Evolutionary conservation across 2,888 invertebrate genomes (phyloP).

Genomic region (Cyclophora punctaria): DNA sequence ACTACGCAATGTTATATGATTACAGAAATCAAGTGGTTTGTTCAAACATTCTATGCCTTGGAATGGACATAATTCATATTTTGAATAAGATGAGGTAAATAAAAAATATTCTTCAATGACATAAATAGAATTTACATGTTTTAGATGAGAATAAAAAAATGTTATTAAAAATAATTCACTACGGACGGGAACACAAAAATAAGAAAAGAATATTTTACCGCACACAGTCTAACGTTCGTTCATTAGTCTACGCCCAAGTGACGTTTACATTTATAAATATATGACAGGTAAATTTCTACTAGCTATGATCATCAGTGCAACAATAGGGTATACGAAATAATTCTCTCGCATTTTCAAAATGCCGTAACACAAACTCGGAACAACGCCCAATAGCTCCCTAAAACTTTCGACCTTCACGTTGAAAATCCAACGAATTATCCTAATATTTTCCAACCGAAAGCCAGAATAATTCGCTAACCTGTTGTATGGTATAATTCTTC

Average conservation of each 20-base stretch:
- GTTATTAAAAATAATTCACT: constrained; percentile 52
- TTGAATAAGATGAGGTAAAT: constrained; percentile 17
- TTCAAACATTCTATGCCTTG: constrained; percentile 43
- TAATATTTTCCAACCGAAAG: constrained; percentile 13
- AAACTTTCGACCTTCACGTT: constrained; percentile 14
- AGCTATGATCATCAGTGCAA: constrained; percentile 11
- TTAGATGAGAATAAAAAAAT: constrained; percentile 34
- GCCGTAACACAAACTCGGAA: constrained; percentile 3
- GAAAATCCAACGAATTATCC: constrained; percentile 16
- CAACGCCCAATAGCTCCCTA: constrained; percentile 3
- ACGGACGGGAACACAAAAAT: constrained; percentile 71
- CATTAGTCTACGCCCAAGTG: no score
- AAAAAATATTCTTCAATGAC: constrained; percentile 14
- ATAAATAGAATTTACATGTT: constrained; percentile 36
- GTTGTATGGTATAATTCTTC: constrained; percentile 34
- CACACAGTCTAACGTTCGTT: not conserved
- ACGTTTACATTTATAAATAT: no score
- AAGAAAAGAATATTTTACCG: constrained; percentile 11
- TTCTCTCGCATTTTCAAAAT: constrained; percentile 8
- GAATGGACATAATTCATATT: constrained; percentile 43
- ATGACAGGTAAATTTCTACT: no score
- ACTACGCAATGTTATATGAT: constrained; percentile 35
- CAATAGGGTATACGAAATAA: constrained; percentile 6
- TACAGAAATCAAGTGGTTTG: constrained; percentile 47
- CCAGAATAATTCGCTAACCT: constrained; percentile 15